These are phyloP conservation scores for Helogale parvula DNA, from an alignment of 2,113 vertebrate genomes.

Conservation along the genomic window DNA sequence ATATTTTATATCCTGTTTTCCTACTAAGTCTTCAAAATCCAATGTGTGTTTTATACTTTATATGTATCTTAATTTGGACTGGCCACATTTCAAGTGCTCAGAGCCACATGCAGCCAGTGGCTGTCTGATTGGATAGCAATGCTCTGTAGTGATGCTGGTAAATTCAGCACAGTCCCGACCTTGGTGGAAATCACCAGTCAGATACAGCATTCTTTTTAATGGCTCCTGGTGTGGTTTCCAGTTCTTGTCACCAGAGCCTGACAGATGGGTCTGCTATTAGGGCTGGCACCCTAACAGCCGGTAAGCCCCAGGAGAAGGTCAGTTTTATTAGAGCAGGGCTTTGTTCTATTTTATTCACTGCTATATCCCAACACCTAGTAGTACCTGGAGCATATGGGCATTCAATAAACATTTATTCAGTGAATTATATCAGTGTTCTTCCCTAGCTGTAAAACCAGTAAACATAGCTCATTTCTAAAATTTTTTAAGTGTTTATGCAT, in stretches of 20 bases:
- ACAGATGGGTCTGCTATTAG: not conserved
- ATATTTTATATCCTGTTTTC: not conserved
- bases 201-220: not conserved
- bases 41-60: too few species aligned
- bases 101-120: not conserved
- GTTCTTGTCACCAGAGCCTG: not conserved
- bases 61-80: not conserved
- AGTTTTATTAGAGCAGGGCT: not conserved
- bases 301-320: not conserved
- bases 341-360: not conserved
- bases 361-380: not conserved
- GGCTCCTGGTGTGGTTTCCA: not conserved
- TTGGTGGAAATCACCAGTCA: not conserved
- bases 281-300: not conserved
- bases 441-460: not conserved
- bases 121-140: not conserved
- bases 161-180: not conserved
- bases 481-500: too few species aligned
- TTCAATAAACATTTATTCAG: not conserved
- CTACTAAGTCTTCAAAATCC: not conserved
- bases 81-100: not conserved
- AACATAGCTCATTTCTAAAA: not conserved
- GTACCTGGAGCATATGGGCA: not conserved
- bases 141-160: not conserved
- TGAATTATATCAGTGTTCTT: not conserved